These are phyloP conservation scores for Caenorhabditis drosophilae DNA, from an alignment of 2,888 invertebrate species.

Conservation along the genomic window DNA sequence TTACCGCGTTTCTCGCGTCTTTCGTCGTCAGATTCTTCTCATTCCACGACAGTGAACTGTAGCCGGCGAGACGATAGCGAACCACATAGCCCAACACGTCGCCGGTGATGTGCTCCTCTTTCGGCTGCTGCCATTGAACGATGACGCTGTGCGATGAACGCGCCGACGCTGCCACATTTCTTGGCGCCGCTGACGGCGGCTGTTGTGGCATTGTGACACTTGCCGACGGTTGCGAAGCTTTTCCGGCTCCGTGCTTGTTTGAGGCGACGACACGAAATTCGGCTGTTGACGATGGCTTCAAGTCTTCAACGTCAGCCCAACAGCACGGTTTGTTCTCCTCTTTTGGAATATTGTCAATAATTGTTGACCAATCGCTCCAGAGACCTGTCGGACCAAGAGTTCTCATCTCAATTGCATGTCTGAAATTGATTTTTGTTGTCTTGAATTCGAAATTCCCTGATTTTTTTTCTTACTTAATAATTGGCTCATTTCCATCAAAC, in stretches of 20 bases:
- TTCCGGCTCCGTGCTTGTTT: constrained; percentile 75
- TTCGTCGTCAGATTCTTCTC: constrained; percentile 81
- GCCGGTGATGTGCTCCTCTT: constrained; percentile 92
- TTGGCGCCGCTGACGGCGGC: constrained; percentile 89
- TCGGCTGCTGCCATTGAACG: constrained; percentile 92
- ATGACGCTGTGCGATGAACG: constrained; percentile 92
- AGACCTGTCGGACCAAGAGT: constrained; percentile 77
- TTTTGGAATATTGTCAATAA: constrained; percentile 79
- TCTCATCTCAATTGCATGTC: constrained; percentile 88
- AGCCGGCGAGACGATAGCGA: constrained; percentile 80
- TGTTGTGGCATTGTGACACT: constrained; percentile 86
- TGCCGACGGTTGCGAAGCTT: constrained; percentile 80
- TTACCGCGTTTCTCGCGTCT: constrained; percentile 76
- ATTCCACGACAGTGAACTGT: constrained; percentile 89
- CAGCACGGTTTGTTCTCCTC: constrained; percentile 46
- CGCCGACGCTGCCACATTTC: constrained; percentile 91
- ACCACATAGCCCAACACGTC: constrained; percentile 87
- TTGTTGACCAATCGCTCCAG: constrained; percentile 65
- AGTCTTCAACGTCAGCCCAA: constrained; percentile 53
- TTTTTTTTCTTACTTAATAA: constrained; percentile 69
- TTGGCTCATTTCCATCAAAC: constrained; percentile 95
- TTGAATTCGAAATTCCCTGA: not conserved
- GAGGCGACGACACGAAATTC: constrained; percentile 96
- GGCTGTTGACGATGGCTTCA: constrained; percentile 92
- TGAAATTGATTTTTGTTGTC: constrained; percentile 72